Conservation (phyloP, 2,797 vertebrate species). For the Kryptolebias ocellatus region DNA sequence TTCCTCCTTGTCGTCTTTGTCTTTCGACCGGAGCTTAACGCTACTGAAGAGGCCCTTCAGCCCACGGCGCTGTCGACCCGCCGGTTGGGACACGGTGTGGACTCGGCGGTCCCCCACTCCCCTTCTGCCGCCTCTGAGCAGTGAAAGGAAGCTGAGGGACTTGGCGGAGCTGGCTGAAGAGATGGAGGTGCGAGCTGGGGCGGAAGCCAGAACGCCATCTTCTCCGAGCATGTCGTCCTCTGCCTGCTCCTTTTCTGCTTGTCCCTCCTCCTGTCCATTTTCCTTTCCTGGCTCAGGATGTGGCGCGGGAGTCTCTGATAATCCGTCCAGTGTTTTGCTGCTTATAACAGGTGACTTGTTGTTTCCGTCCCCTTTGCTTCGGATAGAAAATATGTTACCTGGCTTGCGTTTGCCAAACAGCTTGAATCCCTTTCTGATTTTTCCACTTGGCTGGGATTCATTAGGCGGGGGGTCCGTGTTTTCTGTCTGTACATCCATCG, state of each 20-base stretch:
- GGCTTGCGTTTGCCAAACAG: constrained; percentile 93
- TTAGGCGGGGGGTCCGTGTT: constrained; percentile 86
- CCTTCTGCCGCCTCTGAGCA: constrained; percentile 86
- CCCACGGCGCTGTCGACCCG: constrained; percentile 86
- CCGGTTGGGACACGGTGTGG: constrained; percentile 85
- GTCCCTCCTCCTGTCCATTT: constrained; percentile 65
- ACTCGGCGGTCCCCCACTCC: constrained; percentile 78
- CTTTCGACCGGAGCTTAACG: constrained; percentile 87
- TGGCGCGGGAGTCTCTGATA: constrained; percentile 82
- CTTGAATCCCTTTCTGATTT: constrained; percentile 97
- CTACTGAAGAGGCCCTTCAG: constrained; percentile 90
- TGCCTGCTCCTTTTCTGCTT: constrained; percentile 67
- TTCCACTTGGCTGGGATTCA: constrained; percentile 92
- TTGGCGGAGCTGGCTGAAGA: constrained; percentile 84
- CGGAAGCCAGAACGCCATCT: constrained; percentile 71
- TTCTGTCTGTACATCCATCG: constrained; percentile 94
- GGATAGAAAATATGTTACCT: constrained; percentile 93
- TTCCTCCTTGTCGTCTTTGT: constrained; percentile 83
- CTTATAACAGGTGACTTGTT: constrained; percentile 86
- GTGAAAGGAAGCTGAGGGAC: constrained; percentile 92
- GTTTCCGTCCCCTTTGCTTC: constrained; percentile 87
- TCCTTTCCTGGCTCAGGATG: constrained; percentile 73
- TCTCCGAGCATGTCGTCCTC: constrained; percentile 78
- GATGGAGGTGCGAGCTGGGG: constrained; percentile 79
- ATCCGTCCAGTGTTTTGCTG: constrained; percentile 89